Percentiles rank a stretch among this genome's conserved stretches.
Conservation (phyloP, 2,113 vertebrate genomes). For the Chamaea fasciata region DNA sequence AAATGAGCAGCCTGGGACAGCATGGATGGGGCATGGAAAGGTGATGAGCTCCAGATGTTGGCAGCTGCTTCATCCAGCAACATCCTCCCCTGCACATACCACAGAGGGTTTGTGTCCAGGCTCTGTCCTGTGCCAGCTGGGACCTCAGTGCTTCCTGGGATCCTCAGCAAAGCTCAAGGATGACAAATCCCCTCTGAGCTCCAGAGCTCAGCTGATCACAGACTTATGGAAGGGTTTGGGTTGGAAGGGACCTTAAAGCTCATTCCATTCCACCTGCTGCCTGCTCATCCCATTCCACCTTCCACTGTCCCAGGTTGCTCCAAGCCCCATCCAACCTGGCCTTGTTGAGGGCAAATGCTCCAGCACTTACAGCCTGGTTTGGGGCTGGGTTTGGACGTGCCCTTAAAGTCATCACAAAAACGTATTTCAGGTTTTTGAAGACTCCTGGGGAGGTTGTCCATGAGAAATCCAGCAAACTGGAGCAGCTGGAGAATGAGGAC, state of each 20-base stretch:
- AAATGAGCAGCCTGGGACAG: background rate
- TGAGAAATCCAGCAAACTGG: conserved; percentile 55
- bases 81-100: background rate
- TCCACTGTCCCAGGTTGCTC: no score
- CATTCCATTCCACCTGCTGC: background rate
- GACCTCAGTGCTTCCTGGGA: background rate
- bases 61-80: background rate
- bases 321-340: accelerated
- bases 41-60: background rate
- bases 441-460: conserved; percentile 74
- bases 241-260: background rate
- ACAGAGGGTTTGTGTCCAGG: background rate
- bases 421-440: conserved; percentile 80
- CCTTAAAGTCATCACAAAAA: background rate
- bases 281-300: background rate
- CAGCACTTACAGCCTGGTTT: background rate
- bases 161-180: background rate
- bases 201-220: background rate
- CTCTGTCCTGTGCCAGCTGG: background rate
- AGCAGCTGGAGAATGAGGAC: conserved; percentile 62
- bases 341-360: background rate
- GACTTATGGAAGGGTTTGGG: background rate
- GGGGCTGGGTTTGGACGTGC: background rate
- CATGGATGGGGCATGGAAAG: background rate
- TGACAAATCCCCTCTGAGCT: background rate